Conservation (phyloP, 2,797 vertebrate genomes). For the Mergus octosetaceus region DNA sequence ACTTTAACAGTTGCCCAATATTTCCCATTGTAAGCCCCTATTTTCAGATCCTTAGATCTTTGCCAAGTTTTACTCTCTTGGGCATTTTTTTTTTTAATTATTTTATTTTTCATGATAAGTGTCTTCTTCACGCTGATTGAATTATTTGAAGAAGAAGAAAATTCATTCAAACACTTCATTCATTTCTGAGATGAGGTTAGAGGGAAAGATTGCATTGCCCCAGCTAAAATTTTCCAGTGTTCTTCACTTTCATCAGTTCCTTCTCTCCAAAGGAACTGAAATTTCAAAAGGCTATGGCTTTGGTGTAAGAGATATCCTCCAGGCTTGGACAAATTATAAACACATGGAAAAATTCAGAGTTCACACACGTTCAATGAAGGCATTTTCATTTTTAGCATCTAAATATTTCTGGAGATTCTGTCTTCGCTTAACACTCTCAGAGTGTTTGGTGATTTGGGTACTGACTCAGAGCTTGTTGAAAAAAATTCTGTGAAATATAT, state of each 20-base stretch:
- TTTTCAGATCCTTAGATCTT: neutral
- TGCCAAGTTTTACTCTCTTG: neutral
- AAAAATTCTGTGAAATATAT: neutral
- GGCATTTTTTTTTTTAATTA: neutral
- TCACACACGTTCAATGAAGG: neutral
- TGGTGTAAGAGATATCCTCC: neutral
- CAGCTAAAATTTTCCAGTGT: neutral
- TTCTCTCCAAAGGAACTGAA: neutral
- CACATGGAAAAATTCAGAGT: neutral
- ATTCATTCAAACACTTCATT: conserved; percentile 19
- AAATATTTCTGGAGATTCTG: conserved; percentile 37
- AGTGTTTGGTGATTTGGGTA: neutral
- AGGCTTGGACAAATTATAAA: neutral
- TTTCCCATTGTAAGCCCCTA: neutral
- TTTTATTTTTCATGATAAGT: neutral
- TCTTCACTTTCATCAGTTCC: neutral
- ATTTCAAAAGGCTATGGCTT: neutral
- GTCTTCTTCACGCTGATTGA: neutral
- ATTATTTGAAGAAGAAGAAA: neutral
- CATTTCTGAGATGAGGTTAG: neutral
- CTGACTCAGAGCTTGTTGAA: neutral
- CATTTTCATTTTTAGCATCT: conserved; percentile 13
- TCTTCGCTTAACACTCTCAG: neutral
- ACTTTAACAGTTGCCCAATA: neutral
- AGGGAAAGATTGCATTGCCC: neutral